Base-by-base conservation (phyloP, 2,888 invertebrate genomes). In the Callyntrura guangdongensis region DNA sequence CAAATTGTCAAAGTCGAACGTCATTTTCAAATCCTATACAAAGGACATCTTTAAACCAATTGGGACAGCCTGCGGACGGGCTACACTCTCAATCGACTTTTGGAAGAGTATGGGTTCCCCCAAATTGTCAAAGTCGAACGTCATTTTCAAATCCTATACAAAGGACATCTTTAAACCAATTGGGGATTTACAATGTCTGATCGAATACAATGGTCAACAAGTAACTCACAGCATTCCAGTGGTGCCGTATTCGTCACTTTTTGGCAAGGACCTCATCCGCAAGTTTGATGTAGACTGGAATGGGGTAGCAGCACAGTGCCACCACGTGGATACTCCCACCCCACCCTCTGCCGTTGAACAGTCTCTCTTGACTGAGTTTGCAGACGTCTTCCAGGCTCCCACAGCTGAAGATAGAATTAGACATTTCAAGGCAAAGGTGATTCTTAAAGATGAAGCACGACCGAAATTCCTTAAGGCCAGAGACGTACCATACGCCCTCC, bases 311-410 rank as follows among this genome's bases (percentile, higher is more conserved):
- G n/a, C 36, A 94, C 25, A 93, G 94, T 8, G 94, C 94, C 0
- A 94, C 95, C 94, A 0, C 94, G 94, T 79, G 11, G 3, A n/a
- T 11, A 45, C 1, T 72, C 14, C 14, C 14, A 25, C 36, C 69
- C 36, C 36, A 94, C 94, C 74, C 95, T 94, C 92, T 94, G 95
- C 86, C 91, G 92, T 61, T 93, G 93, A 11, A 92, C 95, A 27
- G 95, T 95, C 91, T 90, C 94, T 49, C 89, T 95, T 94, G 27
- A 4, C 0, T 5, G 25, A 25, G 12, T 69, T 27, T 12, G 69
- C 9, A 27, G 69, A 69, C 11, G 27, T 27, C 27, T 61, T 61
- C 17, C 12, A 27, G 93, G 88, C 6, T 72, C 84, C 81, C 94
- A 92, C 92, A 20, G 27, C 93, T 6, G 94, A 94, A 86, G 94